Conservation (phyloP, 1,140 invertebrate species). For the Mamestra configurata region DNA sequence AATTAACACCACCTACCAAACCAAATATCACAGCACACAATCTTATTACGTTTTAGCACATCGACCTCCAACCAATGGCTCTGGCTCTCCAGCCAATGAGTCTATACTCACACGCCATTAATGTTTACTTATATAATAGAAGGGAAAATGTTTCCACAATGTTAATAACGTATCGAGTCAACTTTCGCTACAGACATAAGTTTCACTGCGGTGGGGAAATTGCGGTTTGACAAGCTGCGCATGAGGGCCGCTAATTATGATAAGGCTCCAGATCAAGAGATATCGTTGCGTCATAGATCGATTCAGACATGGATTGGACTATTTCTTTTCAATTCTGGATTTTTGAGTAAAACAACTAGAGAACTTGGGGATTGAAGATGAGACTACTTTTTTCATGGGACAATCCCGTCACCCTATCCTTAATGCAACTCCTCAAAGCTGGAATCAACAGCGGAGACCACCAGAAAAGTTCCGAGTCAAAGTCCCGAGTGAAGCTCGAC, state of each 20-base stretch:
- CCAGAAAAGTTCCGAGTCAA: no score
- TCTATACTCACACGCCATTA: constrained; percentile 27
- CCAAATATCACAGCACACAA: constrained; percentile 8
- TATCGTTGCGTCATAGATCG: constrained; percentile 17
- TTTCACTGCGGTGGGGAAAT: constrained; percentile 46
- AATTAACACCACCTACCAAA: neutral
- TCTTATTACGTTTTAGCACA: constrained; percentile 30
- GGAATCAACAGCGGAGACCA: no score
- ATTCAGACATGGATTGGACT: neutral
- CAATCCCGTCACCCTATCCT: no score
- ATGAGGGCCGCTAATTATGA: constrained; percentile 38
- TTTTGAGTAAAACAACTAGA: no score
- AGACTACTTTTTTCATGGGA: no score
- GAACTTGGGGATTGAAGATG: no score
- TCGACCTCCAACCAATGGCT: neutral
- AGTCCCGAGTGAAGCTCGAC: no score
- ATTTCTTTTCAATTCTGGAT: neutral
- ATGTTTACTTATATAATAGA: constrained; percentile 32
- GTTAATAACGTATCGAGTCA: constrained; percentile 38
- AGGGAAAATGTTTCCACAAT: constrained; percentile 40
- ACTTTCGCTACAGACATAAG: constrained; percentile 50
- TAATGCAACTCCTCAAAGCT: no score
- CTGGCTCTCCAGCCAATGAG: neutral
- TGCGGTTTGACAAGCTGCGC: constrained; percentile 47
- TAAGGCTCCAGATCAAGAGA: constrained; percentile 38